phyloP scores from a whole-genome alignment of 2,113 vertebrate species.

The Sinocyclocheilus grahami region DNA sequence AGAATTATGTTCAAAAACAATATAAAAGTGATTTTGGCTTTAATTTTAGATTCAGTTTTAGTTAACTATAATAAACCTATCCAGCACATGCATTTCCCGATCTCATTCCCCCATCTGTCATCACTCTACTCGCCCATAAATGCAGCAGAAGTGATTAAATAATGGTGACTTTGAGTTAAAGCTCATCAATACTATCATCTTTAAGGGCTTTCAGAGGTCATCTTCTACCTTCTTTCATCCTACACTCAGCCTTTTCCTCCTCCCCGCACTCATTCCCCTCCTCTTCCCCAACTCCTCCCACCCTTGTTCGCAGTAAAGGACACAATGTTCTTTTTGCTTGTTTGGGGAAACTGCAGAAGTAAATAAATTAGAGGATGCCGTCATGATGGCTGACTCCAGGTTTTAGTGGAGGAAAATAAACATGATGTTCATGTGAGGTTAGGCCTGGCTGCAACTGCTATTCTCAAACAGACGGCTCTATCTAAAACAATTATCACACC shows the following conservation, averaged over 20 bases:
- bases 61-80: not conserved
- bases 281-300: conserved; percentile 36
- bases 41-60: too few species aligned
- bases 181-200: not conserved
- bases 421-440: conserved; percentile 44
- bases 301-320: conserved; percentile 47
- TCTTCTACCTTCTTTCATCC: conserved; percentile 29
- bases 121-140: not conserved
- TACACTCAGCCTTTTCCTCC: conserved; percentile 30
- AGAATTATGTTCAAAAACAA: too few species aligned
- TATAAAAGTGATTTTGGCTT: too few species aligned
- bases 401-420: conserved; percentile 66
- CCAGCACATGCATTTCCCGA: not conserved
- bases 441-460: not conserved
- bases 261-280: not conserved
- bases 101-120: not conserved
- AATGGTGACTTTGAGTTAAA: not conserved
- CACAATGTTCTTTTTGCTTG: conserved; percentile 64
- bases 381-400: conserved; percentile 57
- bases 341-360: conserved; percentile 70
- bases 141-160: not conserved
- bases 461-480: not conserved
- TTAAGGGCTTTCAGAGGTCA: not conserved
- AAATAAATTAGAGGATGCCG: conserved; percentile 68
- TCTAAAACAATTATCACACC: conserved; percentile 23